Evolutionary conservation across 2,888 invertebrate species (phyloP).

Genomic region (Amphipyra tragopoginis): DNA sequence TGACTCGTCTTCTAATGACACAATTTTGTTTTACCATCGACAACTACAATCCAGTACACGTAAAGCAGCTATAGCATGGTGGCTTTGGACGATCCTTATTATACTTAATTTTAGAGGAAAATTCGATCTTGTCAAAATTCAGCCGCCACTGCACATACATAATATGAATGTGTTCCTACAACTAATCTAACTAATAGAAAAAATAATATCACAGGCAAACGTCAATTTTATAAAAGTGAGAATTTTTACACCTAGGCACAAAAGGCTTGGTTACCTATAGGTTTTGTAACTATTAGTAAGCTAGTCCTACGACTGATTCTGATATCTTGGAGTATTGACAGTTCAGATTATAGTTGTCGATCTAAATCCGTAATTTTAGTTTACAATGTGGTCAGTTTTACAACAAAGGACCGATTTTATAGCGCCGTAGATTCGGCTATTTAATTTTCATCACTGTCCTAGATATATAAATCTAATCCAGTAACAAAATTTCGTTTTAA

Average conservation of each 20-base stretch:
- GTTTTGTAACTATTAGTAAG: slow-evolving; percentile 43
- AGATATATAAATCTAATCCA: slow-evolving; percentile 52
- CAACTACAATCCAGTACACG: slow-evolving; percentile 54
- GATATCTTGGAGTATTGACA: slow-evolving; percentile 39
- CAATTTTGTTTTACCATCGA: slow-evolving; percentile 63
- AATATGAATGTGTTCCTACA: slow-evolving; percentile 51
- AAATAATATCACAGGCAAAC: slow-evolving; percentile 63
- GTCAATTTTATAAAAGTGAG: slow-evolving; percentile 59
- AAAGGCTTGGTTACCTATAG: slow-evolving; percentile 30
- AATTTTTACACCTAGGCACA: slow-evolving; percentile 48
- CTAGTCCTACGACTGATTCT: slow-evolving; percentile 33
- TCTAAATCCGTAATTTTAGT: slow-evolving; percentile 53
- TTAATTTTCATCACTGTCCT: slow-evolving; percentile 40
- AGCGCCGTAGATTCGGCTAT: slow-evolving; percentile 44
- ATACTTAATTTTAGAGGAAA: slow-evolving; percentile 46
- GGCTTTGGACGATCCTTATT: slow-evolving; percentile 44
- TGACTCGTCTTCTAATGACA: slow-evolving; percentile 76
- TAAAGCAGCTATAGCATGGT: slow-evolving; percentile 28
- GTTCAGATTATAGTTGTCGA: slow-evolving; percentile 68
- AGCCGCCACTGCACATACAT: slow-evolving; percentile 40
- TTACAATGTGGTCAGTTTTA: slow-evolving; percentile 60
- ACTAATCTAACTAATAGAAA: slow-evolving; percentile 62
- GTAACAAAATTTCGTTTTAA: slow-evolving; percentile 52
- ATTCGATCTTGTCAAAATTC: slow-evolving; percentile 42
- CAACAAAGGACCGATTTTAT: slow-evolving; percentile 50